Evolutionary conservation across 2,797 vertebrate genomes (phyloP).

Genomic region (Chaetodon trifasciatus): DNA sequence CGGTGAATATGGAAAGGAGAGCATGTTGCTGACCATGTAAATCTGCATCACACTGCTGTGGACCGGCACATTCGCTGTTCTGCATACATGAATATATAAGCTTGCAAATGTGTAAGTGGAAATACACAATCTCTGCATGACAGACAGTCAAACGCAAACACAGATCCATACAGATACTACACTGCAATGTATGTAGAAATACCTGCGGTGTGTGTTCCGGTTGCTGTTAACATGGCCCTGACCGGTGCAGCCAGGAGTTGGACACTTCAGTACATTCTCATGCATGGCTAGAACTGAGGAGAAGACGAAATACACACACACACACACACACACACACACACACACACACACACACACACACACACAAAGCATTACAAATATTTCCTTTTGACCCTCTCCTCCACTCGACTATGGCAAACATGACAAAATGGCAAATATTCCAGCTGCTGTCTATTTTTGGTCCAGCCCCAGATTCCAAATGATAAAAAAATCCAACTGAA

Average conservation of each 20-base stretch:
- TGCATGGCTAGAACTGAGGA: slow-evolving; percentile 96
- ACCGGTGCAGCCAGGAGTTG: slow-evolving; percentile 97
- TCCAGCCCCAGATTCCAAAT: neutral
- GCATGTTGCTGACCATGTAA: slow-evolving; percentile 57
- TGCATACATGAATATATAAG: slow-evolving; percentile 56
- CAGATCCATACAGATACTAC: neutral
- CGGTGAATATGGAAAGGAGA: slow-evolving; percentile 41
- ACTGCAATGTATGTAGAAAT: slow-evolving; percentile 40
- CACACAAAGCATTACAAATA: neutral
- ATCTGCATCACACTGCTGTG: slow-evolving; percentile 57
- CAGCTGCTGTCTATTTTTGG: neutral
- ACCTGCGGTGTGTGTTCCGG: slow-evolving; percentile 98
- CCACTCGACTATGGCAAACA: neutral
- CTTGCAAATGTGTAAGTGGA: slow-evolving; percentile 32
- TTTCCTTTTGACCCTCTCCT: neutral
- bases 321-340: neutral
- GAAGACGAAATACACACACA: slow-evolving; percentile 17
- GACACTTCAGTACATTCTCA: slow-evolving; percentile 98
- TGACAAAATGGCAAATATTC: neutral
- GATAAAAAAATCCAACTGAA: no score
- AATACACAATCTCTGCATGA: neutral
- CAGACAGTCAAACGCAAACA: slow-evolving; percentile 1
- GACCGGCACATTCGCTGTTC: slow-evolving; percentile 50
- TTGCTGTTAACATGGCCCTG: slow-evolving; percentile 99
- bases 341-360: neutral